phyloP scores from a whole-genome alignment of 2,797 vertebrate genomes.

The Thamnophis elegans region DNA sequence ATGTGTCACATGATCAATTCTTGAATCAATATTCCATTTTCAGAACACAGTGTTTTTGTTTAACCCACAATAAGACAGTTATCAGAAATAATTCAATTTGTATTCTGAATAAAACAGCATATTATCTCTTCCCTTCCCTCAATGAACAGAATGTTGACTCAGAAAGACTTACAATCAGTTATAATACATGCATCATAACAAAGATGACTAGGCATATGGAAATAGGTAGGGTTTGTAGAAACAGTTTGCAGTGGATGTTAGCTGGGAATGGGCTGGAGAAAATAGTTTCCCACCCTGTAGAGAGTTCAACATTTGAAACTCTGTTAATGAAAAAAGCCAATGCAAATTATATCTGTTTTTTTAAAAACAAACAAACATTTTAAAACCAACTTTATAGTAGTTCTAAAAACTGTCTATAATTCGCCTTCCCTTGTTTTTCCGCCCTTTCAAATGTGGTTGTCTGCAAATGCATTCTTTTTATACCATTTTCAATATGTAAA shows the following conservation, averaged over 20 bases:
- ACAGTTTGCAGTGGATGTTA: conserved; percentile 54
- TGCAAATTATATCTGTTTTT: conserved; percentile 8
- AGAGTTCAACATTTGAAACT: conserved; percentile 65
- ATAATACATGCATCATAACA: conserved; percentile 36
- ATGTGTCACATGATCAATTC: neutral
- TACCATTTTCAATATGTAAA: conserved; percentile 73
- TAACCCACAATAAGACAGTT: conserved; percentile 1
- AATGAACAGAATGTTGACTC: neutral
- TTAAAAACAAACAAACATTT: neutral
- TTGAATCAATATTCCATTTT: neutral
- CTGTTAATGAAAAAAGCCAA: conserved; percentile 56
- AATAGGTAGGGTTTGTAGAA: conserved; percentile 39
- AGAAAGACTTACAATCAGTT: conserved; percentile 51
- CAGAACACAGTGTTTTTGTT: conserved; percentile 28
- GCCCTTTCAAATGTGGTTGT: neutral
- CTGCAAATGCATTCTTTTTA: conserved; percentile 65
- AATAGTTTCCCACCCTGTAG: conserved; percentile 60
- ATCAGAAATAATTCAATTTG: neutral
- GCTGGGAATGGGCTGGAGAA: conserved; percentile 46
- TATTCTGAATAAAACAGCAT: neutral
- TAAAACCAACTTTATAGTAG: neutral
- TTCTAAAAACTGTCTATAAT: neutral
- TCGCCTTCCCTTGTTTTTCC: neutral
- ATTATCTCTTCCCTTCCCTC: neutral
- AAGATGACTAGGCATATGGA: conserved; percentile 18